Conservation (phyloP, 2,888 invertebrate species). For the Tortrix viridana region DNA sequence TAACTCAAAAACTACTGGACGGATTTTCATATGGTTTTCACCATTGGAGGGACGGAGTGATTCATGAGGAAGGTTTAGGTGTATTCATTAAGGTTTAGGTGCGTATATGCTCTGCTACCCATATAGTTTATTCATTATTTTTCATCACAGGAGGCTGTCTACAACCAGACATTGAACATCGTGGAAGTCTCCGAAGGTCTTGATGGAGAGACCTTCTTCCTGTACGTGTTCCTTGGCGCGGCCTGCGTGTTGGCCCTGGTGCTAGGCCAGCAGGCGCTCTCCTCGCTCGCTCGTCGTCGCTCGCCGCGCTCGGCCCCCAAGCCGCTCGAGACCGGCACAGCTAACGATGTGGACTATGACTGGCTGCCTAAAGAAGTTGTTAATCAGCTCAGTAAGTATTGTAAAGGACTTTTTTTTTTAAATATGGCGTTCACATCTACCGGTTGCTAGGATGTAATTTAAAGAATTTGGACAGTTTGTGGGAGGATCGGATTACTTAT, state of each 20-base stretch:
- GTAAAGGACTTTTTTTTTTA: no score
- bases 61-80: no score
- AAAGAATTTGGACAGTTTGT: no score
- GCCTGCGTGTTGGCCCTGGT: constrained; percentile 94
- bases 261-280: constrained; percentile 93
- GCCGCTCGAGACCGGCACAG: constrained; percentile 95
- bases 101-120: no score
- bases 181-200: constrained; percentile 98
- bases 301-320: constrained; percentile 81
- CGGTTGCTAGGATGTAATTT: no score
- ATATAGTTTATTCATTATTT: no score
- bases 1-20: no score
- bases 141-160: constrained; percentile 93
- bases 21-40: no score
- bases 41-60: no score
- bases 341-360: constrained; percentile 97
- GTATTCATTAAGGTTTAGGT: no score
- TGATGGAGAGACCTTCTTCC: constrained; percentile 99
- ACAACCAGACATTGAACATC: constrained; percentile 98
- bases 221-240: constrained; percentile 97
- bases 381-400: constrained; percentile 90
- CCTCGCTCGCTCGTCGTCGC: constrained; percentile 92
- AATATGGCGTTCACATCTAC: no score
- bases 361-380: constrained; percentile 98
- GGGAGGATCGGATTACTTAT: no score